Conservation (phyloP, 2,888 invertebrate genomes). For the Lochmaea capreae region DNA sequence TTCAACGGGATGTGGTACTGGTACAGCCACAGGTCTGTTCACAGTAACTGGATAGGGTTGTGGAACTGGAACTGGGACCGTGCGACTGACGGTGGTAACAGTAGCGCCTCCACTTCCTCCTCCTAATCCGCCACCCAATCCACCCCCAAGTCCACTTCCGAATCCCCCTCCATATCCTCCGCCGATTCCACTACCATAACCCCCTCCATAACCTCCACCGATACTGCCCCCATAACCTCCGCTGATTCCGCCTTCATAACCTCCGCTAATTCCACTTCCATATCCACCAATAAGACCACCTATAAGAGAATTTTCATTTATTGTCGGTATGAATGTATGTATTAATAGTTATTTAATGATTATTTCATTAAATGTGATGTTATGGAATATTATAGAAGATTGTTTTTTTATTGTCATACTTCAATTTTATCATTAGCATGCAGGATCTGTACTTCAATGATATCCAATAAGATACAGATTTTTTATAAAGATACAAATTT, state of each 20-base stretch:
- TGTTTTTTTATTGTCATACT: too few relatives aligned
- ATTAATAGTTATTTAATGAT: too few relatives aligned
- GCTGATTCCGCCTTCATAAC: constrained; percentile 40
- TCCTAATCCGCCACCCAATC: constrained; percentile 44
- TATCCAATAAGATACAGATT: too few relatives aligned
- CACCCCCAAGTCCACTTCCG: constrained; percentile 35
- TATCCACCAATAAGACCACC: constrained; percentile 41
- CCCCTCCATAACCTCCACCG: constrained; percentile 47
- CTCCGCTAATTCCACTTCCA: constrained; percentile 33
- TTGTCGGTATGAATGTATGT: not conserved
- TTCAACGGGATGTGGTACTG: constrained; percentile 68
- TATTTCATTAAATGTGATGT: too few relatives aligned
- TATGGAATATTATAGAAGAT: too few relatives aligned
- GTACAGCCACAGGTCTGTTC: constrained; percentile 67
- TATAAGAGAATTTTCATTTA: constrained; percentile 25
- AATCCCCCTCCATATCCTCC: constrained; percentile 38
- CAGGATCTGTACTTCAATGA: too few relatives aligned
- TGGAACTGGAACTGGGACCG: constrained; percentile 61
- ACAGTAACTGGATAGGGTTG: constrained; percentile 62
- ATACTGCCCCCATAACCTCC: constrained; percentile 20
- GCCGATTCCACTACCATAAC: constrained; percentile 41
- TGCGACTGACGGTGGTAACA: constrained; percentile 59
- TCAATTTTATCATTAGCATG: too few relatives aligned
- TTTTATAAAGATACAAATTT: too few relatives aligned
- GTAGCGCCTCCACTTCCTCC: constrained; percentile 60